Percentiles rank a stretch among this genome's conserved stretches.
Evolutionary conservation across 2,797 vertebrate species (phyloP).

Genomic region (Syndactyla subalaris): DNA sequence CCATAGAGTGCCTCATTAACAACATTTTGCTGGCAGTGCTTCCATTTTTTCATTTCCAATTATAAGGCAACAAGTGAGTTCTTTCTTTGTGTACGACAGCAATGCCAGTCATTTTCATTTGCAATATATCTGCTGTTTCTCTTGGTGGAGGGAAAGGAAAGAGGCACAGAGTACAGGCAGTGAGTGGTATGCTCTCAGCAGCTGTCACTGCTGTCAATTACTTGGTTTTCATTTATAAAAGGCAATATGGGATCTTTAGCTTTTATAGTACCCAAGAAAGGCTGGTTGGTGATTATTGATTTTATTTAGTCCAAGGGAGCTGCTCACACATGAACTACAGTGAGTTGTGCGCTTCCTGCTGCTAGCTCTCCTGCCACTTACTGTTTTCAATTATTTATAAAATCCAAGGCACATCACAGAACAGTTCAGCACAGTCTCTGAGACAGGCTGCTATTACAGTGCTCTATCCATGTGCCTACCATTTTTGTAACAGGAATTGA

Average conservation of each 20-base stretch:
- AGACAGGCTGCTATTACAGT: slow-evolving; percentile 30
- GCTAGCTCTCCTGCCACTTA: slow-evolving; percentile 57
- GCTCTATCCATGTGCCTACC: neutral
- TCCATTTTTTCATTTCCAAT: slow-evolving; percentile 50
- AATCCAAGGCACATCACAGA: slow-evolving; percentile 56
- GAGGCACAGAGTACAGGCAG: neutral
- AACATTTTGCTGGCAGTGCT: slow-evolving; percentile 45
- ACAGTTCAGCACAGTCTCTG: slow-evolving; percentile 2
- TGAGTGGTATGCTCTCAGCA: slow-evolving; percentile 43
- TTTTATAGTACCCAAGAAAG: slow-evolving; percentile 64
- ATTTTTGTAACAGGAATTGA: slow-evolving; percentile 47
- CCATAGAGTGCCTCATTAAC: slow-evolving; percentile 43
- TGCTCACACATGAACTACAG: slow-evolving; percentile 57
- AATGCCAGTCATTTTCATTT: slow-evolving; percentile 12
- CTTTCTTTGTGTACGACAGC: neutral
- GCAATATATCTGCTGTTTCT: slow-evolving; percentile 50
- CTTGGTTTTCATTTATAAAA: slow-evolving; percentile 67
- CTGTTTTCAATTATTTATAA: slow-evolving; percentile 72
- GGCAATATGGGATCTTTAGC: slow-evolving; percentile 67
- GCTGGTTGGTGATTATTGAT: slow-evolving; percentile 60
- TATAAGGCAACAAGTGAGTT: slow-evolving; percentile 39
- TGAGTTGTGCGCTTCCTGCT: slow-evolving; percentile 40
- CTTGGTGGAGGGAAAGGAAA: neutral
- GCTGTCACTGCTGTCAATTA: slow-evolving; percentile 68
- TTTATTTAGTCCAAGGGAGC: slow-evolving; percentile 62